Percentiles rank a stretch among this genome's conserved stretches.
phyloP scores from a whole-genome alignment of 2,797 vertebrate genomes.

The Helostoma temminkii region DNA sequence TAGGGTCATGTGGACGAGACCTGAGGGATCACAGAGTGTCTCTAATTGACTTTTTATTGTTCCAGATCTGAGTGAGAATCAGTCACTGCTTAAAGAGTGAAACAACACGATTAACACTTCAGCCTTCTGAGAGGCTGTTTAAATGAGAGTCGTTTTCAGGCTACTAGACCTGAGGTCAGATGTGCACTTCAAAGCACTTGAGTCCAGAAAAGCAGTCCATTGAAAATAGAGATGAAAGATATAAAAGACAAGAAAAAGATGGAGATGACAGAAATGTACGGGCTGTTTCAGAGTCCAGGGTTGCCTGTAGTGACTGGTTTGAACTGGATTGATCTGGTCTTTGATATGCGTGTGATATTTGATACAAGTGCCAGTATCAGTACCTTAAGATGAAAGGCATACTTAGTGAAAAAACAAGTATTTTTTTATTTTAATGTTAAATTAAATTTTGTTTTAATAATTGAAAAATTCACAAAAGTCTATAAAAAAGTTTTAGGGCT shows the following conservation, averaged over 20 bases:
- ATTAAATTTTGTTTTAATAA: no score
- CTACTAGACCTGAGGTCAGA: constrained; percentile 14
- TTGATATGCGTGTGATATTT: no score
- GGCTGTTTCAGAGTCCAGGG: background rate
- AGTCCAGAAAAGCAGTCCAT: background rate
- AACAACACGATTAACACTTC: background rate
- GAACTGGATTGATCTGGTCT: no score
- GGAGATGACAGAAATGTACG: no score
- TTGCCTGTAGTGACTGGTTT: no score
- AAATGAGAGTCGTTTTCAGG: constrained; percentile 1
- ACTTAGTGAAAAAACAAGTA: no score
- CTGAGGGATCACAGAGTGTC: background rate
- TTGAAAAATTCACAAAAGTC: no score
- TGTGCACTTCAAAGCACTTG: constrained; percentile 9
- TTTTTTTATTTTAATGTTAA: no score
- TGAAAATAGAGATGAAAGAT: background rate
- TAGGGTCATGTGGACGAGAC: background rate
- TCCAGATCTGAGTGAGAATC: background rate
- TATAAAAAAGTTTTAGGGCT: no score
- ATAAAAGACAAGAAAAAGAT: background rate
- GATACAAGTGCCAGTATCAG: no score
- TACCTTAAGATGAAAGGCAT: no score
- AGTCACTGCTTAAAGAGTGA: background rate
- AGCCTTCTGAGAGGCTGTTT: constrained; percentile 14
- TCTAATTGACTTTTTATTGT: background rate